Evolutionary conservation across 1,140 invertebrate genomes (phyloP).

Genomic region (Macrosteles quadrilineatus): DNA sequence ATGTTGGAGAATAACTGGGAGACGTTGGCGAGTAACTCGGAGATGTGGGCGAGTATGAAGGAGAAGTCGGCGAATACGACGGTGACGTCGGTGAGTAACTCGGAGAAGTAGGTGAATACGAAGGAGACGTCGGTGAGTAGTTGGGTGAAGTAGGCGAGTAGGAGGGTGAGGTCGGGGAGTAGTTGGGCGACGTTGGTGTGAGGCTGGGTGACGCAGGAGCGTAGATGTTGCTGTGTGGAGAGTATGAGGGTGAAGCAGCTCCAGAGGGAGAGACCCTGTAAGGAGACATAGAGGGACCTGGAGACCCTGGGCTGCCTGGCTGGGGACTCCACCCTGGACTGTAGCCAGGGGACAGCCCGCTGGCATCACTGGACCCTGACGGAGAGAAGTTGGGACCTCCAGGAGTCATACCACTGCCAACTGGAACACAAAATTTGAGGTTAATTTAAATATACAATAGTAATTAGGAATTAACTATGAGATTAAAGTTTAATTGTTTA

Average conservation of each 20-base stretch:
- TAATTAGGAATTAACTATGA: no score
- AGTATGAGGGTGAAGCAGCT: slow-evolving; percentile 82
- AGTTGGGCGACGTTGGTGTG: slow-evolving; percentile 79
- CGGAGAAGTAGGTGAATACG: slow-evolving; percentile 60
- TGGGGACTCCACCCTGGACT: slow-evolving; percentile 78
- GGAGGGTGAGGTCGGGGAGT: slow-evolving; percentile 76
- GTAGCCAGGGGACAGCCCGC: slow-evolving; percentile 85
- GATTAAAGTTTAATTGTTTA: no score
- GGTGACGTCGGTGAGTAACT: slow-evolving; percentile 62
- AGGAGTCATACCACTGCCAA: slow-evolving; percentile 93
- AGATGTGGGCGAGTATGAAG: slow-evolving; percentile 59
- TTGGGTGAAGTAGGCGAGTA: slow-evolving; percentile 63
- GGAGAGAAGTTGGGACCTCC: slow-evolving; percentile 96
- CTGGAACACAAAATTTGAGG: slow-evolving; percentile 51
- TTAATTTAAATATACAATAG: no score
- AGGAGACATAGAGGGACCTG: slow-evolving; percentile 68
- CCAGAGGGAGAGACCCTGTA: slow-evolving; percentile 70
- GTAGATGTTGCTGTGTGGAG: slow-evolving; percentile 80
- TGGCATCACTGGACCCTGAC: slow-evolving; percentile 85
- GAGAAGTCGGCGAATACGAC: slow-evolving; percentile 59
- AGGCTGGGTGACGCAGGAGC: slow-evolving; percentile 73
- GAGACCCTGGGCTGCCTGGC: slow-evolving; percentile 78
- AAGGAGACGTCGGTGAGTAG: slow-evolving; percentile 59
- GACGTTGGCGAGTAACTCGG: slow-evolving; percentile 66
- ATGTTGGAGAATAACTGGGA: slow-evolving; percentile 65